Percentiles rank a stretch among this genome's conserved stretches.
phyloP scores from a whole-genome alignment of 2,797 vertebrate species.

The Decapterus maruadsi region DNA sequence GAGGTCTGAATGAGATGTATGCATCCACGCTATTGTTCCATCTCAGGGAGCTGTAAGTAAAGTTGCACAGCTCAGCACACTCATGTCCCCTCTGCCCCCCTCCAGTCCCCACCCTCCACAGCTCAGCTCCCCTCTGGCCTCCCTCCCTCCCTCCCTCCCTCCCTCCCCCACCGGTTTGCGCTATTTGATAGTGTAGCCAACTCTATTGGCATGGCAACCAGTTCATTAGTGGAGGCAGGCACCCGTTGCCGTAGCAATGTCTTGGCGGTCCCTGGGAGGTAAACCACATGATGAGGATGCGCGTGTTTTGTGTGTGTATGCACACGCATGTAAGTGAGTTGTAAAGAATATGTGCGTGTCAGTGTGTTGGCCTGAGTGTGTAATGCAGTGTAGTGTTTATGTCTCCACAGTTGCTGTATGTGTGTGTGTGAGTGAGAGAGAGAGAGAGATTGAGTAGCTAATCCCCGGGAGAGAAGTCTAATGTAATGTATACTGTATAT shows the following conservation, averaged over 20 bases:
- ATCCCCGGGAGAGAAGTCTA: slow-evolving; percentile 38
- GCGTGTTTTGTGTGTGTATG: slow-evolving; percentile 41
- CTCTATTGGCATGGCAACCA: slow-evolving; percentile 85
- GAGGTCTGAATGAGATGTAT: slow-evolving; percentile 45
- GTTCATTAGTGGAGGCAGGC: slow-evolving; percentile 83
- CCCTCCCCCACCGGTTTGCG: slow-evolving; percentile 38
- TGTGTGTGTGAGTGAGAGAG: slow-evolving; percentile 15
- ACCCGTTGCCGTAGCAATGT: slow-evolving; percentile 83
- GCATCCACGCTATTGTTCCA: slow-evolving; percentile 51
- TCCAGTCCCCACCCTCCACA: neutral
- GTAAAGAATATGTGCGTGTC: slow-evolving; percentile 17
- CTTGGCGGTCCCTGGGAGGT: slow-evolving; percentile 80
- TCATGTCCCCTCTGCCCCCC: slow-evolving; percentile 21
- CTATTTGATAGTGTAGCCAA: slow-evolving; percentile 74
- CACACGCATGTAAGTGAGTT: slow-evolving; percentile 23
- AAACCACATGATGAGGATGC: slow-evolving; percentile 69
- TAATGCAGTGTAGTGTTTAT: slow-evolving; percentile 28
- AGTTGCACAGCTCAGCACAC: slow-evolving; percentile 78
- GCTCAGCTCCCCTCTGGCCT: neutral
- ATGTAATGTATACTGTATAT: slow-evolving; percentile 55
- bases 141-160: too few relatives aligned
- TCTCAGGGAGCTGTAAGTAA: slow-evolving; percentile 61
- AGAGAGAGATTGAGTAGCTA: slow-evolving; percentile 14
- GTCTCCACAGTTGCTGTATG: neutral
- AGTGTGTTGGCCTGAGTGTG: slow-evolving; percentile 22